Evolutionary conservation across 2,888 invertebrate genomes (phyloP), one percentile per base, ranked within the genome.

Genomic region (Andrena chrysosceles): DNA sequence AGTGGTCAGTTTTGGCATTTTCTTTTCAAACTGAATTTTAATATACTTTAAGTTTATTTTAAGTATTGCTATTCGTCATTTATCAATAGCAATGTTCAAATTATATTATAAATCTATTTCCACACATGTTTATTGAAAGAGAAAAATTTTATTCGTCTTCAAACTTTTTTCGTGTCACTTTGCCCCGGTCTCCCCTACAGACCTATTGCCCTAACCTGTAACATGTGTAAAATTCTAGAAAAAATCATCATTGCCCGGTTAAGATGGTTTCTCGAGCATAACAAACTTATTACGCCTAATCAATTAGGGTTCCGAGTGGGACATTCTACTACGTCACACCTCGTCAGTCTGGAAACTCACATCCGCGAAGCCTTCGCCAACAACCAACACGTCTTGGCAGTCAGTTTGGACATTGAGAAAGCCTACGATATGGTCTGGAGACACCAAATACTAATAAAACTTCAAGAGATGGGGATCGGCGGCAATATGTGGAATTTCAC

Each of bases 181-280:
- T n/a, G n/a, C n/a, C n/a, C n/a, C n/a, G n/a, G n/a, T n/a, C n/a
- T n/a, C n/a, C n/a, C n/a, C n/a, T n/a, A 26, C 26, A 26, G 26
- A 26, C 26, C 26, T 1, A 26, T 85, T 20, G 72, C 70, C 10
- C 74, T 83, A 29, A 85, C 80, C 3, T 85, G 84, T 26, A 77
- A 72, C 13, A n/a, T 84, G 70, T 77, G 87, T n/a, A 84, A 87
- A 69, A 60, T 67, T 10, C 20, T 87, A 0, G 85, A 85, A 76
- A 85, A 83, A 81, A 87, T 83, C 10, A n/a, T 86, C 1, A 85
- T 80, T 48, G 72, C 71, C 49, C 60, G 77, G 31, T 29, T 87
- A 8, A 75, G 69, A 49, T 80, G 81, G 84, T 66, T 69, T 31
- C 62, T 89, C 31, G 85, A 89, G 73, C 54, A 66, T 31, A n/a